A percentile compares a stretch with the other conserved stretches of the same genome.
These are phyloP conservation scores for Gallirallus australis DNA, from an alignment of 2,797 vertebrate genomes.

Conservation along the genomic window DNA sequence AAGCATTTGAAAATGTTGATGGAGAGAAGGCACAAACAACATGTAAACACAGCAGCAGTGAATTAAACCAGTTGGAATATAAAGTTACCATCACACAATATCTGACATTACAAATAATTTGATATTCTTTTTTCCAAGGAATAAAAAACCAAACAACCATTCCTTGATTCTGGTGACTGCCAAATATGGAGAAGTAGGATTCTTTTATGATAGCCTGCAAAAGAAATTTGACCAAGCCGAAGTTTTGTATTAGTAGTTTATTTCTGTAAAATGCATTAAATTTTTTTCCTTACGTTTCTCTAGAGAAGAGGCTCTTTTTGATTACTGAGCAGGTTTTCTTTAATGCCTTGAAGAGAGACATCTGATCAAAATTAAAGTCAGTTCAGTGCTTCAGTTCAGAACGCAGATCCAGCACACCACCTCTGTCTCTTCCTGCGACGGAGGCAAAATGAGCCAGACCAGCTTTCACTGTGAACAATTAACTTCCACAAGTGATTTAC, in stretches of 20 bases:
- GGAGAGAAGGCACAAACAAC: conserved; percentile 10
- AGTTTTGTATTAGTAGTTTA: conserved; percentile 25
- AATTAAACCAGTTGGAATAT: conserved; percentile 16
- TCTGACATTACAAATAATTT: conserved; percentile 18
- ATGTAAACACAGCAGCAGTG: background rate
- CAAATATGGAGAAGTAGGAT: conserved; percentile 13
- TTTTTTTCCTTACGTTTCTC: conserved; percentile 50
- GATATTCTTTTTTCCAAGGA: background rate
- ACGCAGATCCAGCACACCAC: conserved; percentile 51
- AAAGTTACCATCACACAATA: background rate
- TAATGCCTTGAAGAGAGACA: conserved; percentile 64
- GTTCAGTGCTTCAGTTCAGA: conserved; percentile 18
- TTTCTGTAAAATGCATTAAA: conserved; percentile 53
- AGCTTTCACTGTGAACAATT: conserved; percentile 71
- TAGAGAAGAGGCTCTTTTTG: conserved; percentile 63
- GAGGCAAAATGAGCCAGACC: conserved; percentile 59
- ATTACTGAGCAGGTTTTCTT: conserved; percentile 66
- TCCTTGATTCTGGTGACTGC: background rate
- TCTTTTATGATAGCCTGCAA: conserved; percentile 43
- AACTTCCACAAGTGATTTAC: conserved; percentile 69
- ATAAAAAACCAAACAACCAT: background rate
- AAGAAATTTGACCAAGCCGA: conserved; percentile 46
- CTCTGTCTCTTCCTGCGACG: conserved; percentile 50
- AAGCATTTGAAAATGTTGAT: background rate
- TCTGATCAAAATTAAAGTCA: conserved; percentile 62